Evolutionary conservation across 2,113 vertebrate genomes (phyloP), one percentile per base, ranked within the genome.

Genomic region (Gopherus evgoodei): DNA sequence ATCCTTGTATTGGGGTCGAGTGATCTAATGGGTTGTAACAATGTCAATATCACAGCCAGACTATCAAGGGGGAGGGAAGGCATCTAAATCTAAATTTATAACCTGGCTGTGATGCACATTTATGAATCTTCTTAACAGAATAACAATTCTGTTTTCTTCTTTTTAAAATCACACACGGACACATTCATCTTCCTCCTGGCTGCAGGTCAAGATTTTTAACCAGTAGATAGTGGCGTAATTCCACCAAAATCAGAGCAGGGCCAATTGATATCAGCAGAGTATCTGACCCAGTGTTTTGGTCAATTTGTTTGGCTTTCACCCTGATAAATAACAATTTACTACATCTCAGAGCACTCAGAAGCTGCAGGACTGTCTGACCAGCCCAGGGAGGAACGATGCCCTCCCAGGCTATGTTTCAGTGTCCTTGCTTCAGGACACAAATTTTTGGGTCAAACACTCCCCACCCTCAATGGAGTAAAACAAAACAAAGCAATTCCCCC

Each of bases 41-140:
- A 96, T 92, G 88, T 92, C 89, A 90, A 27, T 29, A 72, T 91
- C 91, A 57, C 24, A 90, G 95, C 14, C 59, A 87, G 79, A 69
- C 65, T 59, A 17, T 90, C 86, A 65, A 25, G 29, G 44, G 83
- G 88, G 84, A 53, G 22, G 84, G 35, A 47, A 78, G 14, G 42
- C 24, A 47, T 50, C 75, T 92, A 85, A 91, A 52, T 42, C 1
- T 0, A 49, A 59, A 87, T 8, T n/a, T 69, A 38, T 4, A 93
- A 85, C 84, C 86, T 88, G 50, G 57, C 88, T 54, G 62, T 65
- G 62, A 54, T 49, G 84, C 29, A 52, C 8, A 21, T 29, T 84
- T 0, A 0, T 44, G 81, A 19, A 80, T 49, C n/a, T 59, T 49
- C 1, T 4, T 53, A 94, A 57, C 10, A 8, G 9, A 94, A 84